Base-by-base conservation (phyloP, 2,113 vertebrate genomes). In the Brevimyrus niger region DNA sequence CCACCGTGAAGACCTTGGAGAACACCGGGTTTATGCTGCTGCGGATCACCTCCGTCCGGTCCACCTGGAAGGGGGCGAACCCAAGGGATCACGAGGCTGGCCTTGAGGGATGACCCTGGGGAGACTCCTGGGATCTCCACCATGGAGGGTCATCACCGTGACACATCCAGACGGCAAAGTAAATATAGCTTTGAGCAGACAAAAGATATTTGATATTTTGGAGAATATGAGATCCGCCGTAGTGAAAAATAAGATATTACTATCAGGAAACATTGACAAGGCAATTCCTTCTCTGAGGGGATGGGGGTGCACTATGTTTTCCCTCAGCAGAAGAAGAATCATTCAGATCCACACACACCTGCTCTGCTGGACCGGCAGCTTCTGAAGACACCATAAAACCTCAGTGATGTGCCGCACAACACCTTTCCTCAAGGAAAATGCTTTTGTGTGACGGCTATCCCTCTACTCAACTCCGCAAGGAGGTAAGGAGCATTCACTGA, bases 31-130 rank as follows among this genome's bases (percentile, higher is more conserved):
- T 94, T 91, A 97, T 99, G 90, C 98, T 98, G 94, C 98, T 99
- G 50, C 98, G 97, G 80, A 99, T 98, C 91, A 99, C 97, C 92
- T 99, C 98, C 2, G 98, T 99, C 80, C 98, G 96, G 95, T 99
- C 98, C 93, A 99, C 98, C 98, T 99, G 93, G 48, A 84, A 38
- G 51, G 19, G 21, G 13, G 53, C 38, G 9, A 85, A 2, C 35
- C 27, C 21, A 38, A 85, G 51, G 76, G 53, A 61, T 15, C 55
- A 42, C n/a, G 7, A 38, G 84, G n/a, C 84, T n/a, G n/a, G 46
- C 84, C 9, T 23, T n/a, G 10, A 46, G 46, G 21, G 82, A 38
- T 38, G 11, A 7, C 15, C 69, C 13, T 9, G 35, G 73, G 61
- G 61, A 3, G 10, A 13, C 1, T 19, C 73, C 73, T 3, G 61